Conservation (phyloP, 2,888 invertebrate genomes). For the Orthosia gracilis region DNA sequence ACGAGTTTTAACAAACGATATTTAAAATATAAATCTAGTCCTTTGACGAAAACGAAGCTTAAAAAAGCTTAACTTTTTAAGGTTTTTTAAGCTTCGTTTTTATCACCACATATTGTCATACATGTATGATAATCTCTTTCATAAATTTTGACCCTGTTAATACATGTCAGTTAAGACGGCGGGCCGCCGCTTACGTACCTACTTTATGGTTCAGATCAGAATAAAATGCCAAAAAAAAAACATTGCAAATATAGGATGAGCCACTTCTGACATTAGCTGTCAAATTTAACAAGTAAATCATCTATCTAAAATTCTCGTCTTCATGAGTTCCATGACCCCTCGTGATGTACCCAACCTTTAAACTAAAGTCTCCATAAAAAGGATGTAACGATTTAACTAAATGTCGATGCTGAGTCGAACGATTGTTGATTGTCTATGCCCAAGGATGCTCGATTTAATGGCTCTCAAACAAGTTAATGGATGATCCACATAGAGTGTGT, state of each 20-base stretch:
- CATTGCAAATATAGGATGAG: neutral
- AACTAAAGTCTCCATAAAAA: constrained; percentile 47
- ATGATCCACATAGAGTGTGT: constrained; percentile 2
- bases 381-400: constrained; percentile 58
- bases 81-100: no score
- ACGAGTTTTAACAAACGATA: no score
- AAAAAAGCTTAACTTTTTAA: no score
- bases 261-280: constrained; percentile 32
- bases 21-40: no score
- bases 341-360: constrained; percentile 62
- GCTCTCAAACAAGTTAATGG: constrained; percentile 45
- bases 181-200: no score
- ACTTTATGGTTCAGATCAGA: no score
- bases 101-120: no score
- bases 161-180: no score
- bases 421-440: constrained; percentile 51
- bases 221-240: no score
- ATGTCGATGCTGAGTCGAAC: constrained; percentile 52
- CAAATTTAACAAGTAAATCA: constrained; percentile 45
- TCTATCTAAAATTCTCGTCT: neutral
- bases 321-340: constrained; percentile 35
- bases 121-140: no score
- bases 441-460: constrained; percentile 59
- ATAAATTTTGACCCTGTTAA: no score
- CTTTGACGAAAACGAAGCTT: no score